Evolutionary conservation across 53 echinoderm and acorn worm genomes (phyloP).

Genomic region (Apostichopus leukothele): DNA sequence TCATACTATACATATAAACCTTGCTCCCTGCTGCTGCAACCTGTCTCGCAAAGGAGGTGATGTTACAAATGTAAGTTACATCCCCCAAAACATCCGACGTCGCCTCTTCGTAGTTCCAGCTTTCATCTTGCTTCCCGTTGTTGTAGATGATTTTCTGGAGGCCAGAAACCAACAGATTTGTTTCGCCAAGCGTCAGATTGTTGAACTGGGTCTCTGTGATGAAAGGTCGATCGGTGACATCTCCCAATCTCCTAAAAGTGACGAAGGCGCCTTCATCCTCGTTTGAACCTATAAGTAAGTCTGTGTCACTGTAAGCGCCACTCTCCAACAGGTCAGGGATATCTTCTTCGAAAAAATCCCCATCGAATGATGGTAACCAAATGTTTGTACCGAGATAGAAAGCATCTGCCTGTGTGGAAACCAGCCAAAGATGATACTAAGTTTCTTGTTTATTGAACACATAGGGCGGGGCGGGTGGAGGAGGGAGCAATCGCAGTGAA

Average conservation of each 20-base stretch:
- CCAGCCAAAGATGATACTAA: too few species aligned
- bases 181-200: neutral
- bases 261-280: neutral
- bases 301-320: neutral
- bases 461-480: too few species aligned
- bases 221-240: neutral
- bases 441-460: too few species aligned
- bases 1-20: conserved; percentile 10
- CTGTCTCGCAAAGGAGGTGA: neutral
- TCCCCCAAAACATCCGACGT: neutral
- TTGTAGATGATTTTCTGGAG: conserved; percentile 15
- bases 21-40: neutral
- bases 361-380: conserved; percentile 10
- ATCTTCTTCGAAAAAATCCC: neutral
- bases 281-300: neutral
- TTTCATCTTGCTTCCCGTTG: neutral
- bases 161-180: neutral
- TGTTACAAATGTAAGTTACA: neutral
- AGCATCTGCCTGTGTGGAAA: neutral
- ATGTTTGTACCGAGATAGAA: neutral
- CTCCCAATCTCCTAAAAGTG: neutral
- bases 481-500: too few species aligned
- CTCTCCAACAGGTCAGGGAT: neutral
- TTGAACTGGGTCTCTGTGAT: neutral
- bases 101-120: neutral